Base-by-base conservation (phyloP, 2,888 invertebrate species). In the Lasioglossum morio region DNA sequence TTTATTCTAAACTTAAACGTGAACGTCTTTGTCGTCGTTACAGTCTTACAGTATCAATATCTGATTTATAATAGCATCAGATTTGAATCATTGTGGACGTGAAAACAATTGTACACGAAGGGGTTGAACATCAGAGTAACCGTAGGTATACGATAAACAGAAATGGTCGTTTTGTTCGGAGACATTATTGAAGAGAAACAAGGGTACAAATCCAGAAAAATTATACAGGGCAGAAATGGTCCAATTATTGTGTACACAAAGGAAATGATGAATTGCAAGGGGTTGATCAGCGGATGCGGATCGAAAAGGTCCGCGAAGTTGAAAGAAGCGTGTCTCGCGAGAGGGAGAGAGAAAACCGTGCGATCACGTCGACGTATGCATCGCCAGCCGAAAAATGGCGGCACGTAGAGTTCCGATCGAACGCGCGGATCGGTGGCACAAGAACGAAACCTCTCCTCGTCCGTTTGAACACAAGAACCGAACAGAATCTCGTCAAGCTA, bases 301-400 rank as follows among this genome's bases (percentile, higher is more conserved):
- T 60, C 53, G 63, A 27, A 48, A 48, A 48, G 34, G 30, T 53
- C 53, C 53, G 53, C 53, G 53, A 53, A n/a, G 53, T 53, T 53
- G 53, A 23, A 63, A 77, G 16, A 63, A 34, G 46, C 66, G n/a
- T 43, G 53, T 66, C n/a, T 37, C 74, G 48, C 82, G 79, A 82
- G 72, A 79, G 82, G 78, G 30, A 78, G 75, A 76, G 82, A 84
- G 82, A 70, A 78, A 53, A 37, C 48, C 74, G 60, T 57, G 70
- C n/a, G 30, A 79, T 10, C 43, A 3, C 60, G 27, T 5, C 4
- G 60, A 12, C 14, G 5, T 53, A n/a, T 53, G 3, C 1, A 10
- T 53, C 10, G 23, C 53, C 23, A 23, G 53, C 23, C 53, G 23
- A 23, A 53, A 53, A 53, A 53, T 53, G 10, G 53, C 53, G 53